Base-by-base conservation (phyloP, 2,888 invertebrate genomes). In the Bellardia bayeri region DNA sequence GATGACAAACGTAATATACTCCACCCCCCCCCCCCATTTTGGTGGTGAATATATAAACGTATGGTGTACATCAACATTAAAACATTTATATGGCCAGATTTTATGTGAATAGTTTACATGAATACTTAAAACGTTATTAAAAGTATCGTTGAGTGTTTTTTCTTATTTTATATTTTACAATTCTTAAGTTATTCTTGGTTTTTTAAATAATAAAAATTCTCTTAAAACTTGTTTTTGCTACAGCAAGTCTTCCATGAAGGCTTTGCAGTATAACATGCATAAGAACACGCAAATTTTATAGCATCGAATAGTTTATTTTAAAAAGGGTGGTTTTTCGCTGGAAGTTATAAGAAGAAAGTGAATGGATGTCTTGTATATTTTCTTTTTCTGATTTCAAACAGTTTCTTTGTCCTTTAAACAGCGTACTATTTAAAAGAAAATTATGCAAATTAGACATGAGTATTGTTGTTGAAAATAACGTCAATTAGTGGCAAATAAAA, bases 401-500 rank as follows among this genome's bases (percentile, higher is more conserved):
- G n/a, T n/a, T 64, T 81, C 72, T 30, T 63, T 85, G 54, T 63
- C 74, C 74, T 40, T 71, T 49, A 51, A 71, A 56, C 51, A 54
- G 56, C 37, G 14, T 76, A 37, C 3, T 37, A 49, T 82, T 86
- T 61, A 68, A 49, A 87, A 61, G 66, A 66, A 74, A 87, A 78
- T 85, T 87, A 87, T 87, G 87, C 84, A 87, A 85, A 87, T 87
- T 61, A 81, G 74, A 84, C 81, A 81, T 74, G 72, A 74, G 78
- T 87, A 82, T 81, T 76, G 72, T 68, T 81, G 87, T 68, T 85
- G 76, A 78, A 81, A 82, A 81, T 81, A 87, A 84, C 81, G 61
- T 84, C 87, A 87, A 87, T 87, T 87, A 86, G 86, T 86, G 86
- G 64, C 30, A 14, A 14, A 71, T 61, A 42, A 80, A 85, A 71